Percentiles rank a stretch among this genome's conserved stretches.
Evolutionary conservation across 2,888 invertebrate genomes (phyloP).

Genomic region (Macrophya annulata): DNA sequence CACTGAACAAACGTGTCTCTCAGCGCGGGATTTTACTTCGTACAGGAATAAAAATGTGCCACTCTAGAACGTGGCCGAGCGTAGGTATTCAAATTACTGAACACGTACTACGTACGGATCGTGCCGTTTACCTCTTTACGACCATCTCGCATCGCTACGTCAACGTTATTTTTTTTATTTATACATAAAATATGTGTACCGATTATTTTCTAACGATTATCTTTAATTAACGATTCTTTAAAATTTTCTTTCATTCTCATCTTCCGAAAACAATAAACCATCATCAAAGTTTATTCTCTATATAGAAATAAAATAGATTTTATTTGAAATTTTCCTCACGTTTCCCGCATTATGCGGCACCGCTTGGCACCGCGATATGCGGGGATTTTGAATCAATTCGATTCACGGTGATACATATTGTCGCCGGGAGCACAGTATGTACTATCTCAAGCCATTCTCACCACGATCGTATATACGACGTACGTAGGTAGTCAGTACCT

Average conservation of each 20-base stretch:
- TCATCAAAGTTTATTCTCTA: neutral
- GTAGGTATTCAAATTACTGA: constrained; percentile 32
- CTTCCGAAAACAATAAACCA: neutral
- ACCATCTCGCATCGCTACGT: constrained; percentile 18
- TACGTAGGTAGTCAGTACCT: neutral
- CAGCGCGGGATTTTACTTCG: neutral
- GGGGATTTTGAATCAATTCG: constrained; percentile 3
- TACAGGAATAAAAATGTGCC: constrained; percentile 30
- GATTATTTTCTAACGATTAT: neutral
- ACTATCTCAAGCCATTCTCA: constrained; percentile 39
- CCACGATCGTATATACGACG: constrained; percentile 15
- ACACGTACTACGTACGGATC: constrained; percentile 25
- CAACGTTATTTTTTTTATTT: neutral
- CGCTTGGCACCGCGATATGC: neutral
- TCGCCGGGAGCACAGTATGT: neutral
- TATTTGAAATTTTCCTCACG: neutral
- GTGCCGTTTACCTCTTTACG: constrained; percentile 42
- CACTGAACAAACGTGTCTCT: constrained; percentile 9
- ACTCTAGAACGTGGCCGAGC: constrained; percentile 26
- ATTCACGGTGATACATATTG: constrained; percentile 19
- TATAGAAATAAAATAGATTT: neutral
- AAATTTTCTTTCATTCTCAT: neutral
- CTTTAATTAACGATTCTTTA: neutral
- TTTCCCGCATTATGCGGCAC: neutral
- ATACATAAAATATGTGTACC: neutral